A percentile compares a stretch with the other conserved stretches of the same genome.
phyloP scores from a whole-genome alignment of 2,113 vertebrate genomes.

The Colaptes auratus region DNA sequence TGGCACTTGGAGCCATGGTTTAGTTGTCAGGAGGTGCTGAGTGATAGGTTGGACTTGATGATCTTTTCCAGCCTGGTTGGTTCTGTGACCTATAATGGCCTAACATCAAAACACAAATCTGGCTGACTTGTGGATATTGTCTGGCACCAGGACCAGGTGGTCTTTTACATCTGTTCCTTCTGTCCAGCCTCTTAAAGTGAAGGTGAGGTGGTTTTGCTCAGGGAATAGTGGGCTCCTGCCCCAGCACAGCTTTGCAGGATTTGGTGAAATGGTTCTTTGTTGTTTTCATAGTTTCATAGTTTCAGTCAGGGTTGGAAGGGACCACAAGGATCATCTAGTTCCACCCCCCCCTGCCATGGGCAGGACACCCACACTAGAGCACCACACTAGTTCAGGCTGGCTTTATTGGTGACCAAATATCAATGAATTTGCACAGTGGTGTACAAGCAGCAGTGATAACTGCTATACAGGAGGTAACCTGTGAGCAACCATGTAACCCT shows the following conservation, averaged over 20 bases:
- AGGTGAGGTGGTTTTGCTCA: fast-evolving
- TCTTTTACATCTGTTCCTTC: background rate
- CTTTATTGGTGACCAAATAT: background rate
- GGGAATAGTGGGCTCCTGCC: background rate
- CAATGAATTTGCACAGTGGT: fast-evolving
- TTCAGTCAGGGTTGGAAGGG: too few species aligned
- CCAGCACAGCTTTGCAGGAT: background rate
- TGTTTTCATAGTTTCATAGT: background rate
- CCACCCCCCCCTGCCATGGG: too few species aligned
- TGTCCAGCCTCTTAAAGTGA: background rate
- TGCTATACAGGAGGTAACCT: background rate
- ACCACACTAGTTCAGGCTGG: too few species aligned
- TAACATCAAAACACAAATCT: background rate
- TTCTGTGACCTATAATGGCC: background rate
- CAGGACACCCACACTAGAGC: too few species aligned
- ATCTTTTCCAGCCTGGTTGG: too few species aligned
- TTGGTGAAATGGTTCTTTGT: background rate
- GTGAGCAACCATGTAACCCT: background rate
- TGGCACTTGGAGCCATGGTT: too few species aligned
- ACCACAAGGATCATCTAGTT: too few species aligned
- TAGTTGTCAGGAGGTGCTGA: too few species aligned
- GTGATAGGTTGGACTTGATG: too few species aligned
- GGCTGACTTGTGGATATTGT: background rate
- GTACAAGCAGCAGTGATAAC: background rate
- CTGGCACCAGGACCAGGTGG: background rate